These are phyloP conservation scores for Sinodicranocentrus sp. DNA, from an alignment of 2,888 invertebrate species.

Conservation along the genomic window DNA sequence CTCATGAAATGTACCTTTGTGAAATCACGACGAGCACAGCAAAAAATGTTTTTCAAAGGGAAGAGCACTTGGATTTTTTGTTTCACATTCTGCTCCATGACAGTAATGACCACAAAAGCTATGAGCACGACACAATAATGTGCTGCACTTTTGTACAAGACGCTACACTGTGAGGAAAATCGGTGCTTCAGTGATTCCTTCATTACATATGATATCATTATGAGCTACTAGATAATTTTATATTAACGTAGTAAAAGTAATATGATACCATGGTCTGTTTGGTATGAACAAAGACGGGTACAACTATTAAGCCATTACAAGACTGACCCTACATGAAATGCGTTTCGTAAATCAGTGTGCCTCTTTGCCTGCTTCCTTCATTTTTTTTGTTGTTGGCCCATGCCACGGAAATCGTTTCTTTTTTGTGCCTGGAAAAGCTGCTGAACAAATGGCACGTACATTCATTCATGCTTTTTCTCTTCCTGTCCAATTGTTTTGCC, in stretches of 20 bases:
- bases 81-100: conserved; percentile 1
- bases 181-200: too few species aligned
- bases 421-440: conserved; percentile 44
- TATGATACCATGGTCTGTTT: conserved; percentile 7
- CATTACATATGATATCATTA: too few species aligned
- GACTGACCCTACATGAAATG: conserved; percentile 1
- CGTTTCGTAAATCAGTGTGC: background rate
- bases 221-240: conserved; percentile 1
- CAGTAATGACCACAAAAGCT: conserved; percentile 6
- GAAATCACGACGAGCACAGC: background rate
- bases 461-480: conserved; percentile 4
- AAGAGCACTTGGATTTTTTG: conserved; percentile 6
- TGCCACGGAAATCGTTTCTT: conserved; percentile 48
- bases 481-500: conserved; percentile 32
- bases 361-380: background rate
- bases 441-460: conserved; percentile 55
- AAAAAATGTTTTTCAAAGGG: background rate
- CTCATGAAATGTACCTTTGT: background rate
- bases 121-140: background rate
- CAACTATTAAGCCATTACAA: conserved; percentile 9
- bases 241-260: background rate
- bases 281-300: conserved; percentile 3
- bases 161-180: too few species aligned
- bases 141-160: too few species aligned
- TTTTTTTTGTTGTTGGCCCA: conserved; percentile 41